Evolutionary conservation across 2,797 vertebrate species (phyloP).

Genomic region (Setipinna tenuifilis): DNA sequence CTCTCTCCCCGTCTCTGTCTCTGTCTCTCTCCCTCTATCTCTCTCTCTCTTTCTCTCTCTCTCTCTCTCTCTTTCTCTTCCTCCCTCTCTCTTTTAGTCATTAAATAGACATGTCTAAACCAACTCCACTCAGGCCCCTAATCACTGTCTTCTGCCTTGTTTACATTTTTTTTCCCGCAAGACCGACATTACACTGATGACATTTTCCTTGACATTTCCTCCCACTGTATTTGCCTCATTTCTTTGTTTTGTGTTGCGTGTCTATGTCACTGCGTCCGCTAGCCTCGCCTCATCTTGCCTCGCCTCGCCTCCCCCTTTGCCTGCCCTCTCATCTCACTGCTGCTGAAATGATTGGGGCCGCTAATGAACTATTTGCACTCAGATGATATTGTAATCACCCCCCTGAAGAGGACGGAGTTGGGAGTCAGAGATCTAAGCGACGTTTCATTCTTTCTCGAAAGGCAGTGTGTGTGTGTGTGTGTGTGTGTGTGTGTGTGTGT

Average conservation of each 20-base stretch:
- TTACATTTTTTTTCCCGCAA: constrained; percentile 3
- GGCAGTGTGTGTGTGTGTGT: neutral
- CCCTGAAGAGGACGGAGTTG: constrained; percentile 44
- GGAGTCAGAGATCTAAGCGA: constrained; percentile 49
- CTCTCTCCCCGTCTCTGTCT: neutral
- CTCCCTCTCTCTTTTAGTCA: neutral
- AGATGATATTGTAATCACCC: constrained; percentile 70
- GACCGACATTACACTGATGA: constrained; percentile 57
- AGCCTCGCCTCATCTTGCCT: constrained; percentile 45
- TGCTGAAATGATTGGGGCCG: constrained; percentile 57
- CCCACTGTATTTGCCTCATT: constrained; percentile 36
- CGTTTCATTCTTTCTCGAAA: neutral
- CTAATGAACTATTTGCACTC: constrained; percentile 68
- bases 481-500: neutral
- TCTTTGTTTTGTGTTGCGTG: neutral
- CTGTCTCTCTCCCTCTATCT: neutral
- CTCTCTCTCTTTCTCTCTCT: neutral
- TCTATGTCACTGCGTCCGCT: neutral
- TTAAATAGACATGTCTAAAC: neutral
- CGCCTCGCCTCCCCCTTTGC: constrained; percentile 30
- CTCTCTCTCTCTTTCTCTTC: neutral
- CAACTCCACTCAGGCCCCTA: neutral
- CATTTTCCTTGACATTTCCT: constrained; percentile 62
- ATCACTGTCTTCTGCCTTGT: neutral
- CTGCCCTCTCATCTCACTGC: constrained; percentile 23